Evolutionary conservation across 2,888 invertebrate species (phyloP), one percentile per base, ranked within the genome.

Genomic region (Torymus tubicola): DNA sequence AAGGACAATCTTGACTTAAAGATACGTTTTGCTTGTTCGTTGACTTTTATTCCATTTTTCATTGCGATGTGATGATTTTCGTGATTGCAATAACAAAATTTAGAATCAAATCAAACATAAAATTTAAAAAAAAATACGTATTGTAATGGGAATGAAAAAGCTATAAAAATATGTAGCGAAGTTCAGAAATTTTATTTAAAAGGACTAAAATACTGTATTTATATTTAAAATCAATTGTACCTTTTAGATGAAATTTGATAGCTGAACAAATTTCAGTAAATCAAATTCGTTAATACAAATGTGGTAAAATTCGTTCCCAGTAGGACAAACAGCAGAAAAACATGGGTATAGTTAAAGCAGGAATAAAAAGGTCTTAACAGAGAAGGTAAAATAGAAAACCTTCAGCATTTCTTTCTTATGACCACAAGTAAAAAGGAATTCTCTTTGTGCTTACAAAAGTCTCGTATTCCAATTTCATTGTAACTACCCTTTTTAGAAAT

Each of bases 311-410:
- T 73, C 65, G 55, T 21, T 18, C 58, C 42, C 58, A 13, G n/a
- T n/a, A n/a, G 12, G 14, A 57, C 18, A 18, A 57, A 14, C 73
- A 73, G 64, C 64, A 18, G 73, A 73, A 73, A 73, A 65, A 65
- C 65, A 57, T 57, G 53, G 57, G 10, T 42, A 18, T 13, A 50
- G 57, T 65, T 14, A 13, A 64, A 73, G 50, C 53, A 4, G 3
- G 2, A 21, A n/a, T 31, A 53, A 21, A 60, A 70, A 68, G 24
- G 21, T 4, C 14, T 1, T 18, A 11, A 50, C 13, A n/a, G 13
- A 12, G 13, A 18, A 21, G 52, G 18, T 31, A 31, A 3, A 31
- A 31, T 31, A 31, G 14, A 21, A 68, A 16, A 21, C 53, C 53
- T 55, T 18, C 24, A 24, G 55, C 55, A 14, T 14, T 53, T 14